Evolutionary conservation across 2,888 invertebrate genomes (phyloP), one percentile per base, ranked within the genome.

Genomic region (Craniophora ligustri): DNA sequence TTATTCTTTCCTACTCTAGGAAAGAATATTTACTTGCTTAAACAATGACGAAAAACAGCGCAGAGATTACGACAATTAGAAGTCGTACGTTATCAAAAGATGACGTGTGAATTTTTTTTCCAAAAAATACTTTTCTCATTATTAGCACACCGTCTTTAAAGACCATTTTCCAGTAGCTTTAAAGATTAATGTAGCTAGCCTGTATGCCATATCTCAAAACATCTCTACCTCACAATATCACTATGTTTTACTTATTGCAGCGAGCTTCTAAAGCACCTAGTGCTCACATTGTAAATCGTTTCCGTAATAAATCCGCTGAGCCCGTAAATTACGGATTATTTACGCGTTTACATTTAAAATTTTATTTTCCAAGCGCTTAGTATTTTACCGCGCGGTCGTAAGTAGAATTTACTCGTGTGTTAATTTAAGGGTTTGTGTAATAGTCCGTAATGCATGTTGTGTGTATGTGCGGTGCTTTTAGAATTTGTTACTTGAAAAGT

Each of bases 271-370:
- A 15, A 54, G 23, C n/a, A n/a, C n/a, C n/a, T 13, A 45, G 18
- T 41, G 35, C 54, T 68, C 15, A 63, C 40, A 45, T 57, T 65
- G 71, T 70, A 65, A 70, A 64, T 65, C 36, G 48, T 41, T 65
- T 32, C 21, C 11, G 41, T 41, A 65, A 41, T 70, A 64, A 70
- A 63, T 56, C 57, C 11, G 10, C 7, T 13, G 21, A 26, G 44
- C 30, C 32, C 23, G 58, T 55, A 63, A 64, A 65, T 64, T 45
- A 34, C 40, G 30, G 32, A 70, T 57, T 70, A 65, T 64, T 38
- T 64, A 69, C 58, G 47, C 13, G 8, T 67, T 47, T 14, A 40
- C 23, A 40, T 46, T 45, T 18, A 13, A 44, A 40, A 18, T 41
- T 34, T 35, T 48, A 57, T 65, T 64, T 55, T 47, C 15, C 5